Base-by-base conservation (phyloP, 2,797 vertebrate genomes). In the Telmatherina bonti region DNA sequence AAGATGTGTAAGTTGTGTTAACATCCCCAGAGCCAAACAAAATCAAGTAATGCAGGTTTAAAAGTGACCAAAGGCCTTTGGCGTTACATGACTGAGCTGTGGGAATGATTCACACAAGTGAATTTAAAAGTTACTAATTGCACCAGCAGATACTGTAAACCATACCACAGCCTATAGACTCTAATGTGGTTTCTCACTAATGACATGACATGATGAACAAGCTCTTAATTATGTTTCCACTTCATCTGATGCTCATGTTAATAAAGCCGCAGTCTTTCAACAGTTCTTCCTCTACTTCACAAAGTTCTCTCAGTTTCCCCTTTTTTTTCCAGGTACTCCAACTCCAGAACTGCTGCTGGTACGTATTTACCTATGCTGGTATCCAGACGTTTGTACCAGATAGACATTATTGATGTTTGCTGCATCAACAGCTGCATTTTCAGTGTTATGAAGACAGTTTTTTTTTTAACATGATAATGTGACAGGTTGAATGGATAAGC, bases 121-220 rank as follows among this genome's bases (percentile, higher is more conserved):
- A 33, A 18, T 29, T 24, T 70, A 12, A 59, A 31, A 67, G 33
- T 54, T 54, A 55, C 45, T 33, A 52, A 61, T 7, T 54, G 20
- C 62, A 69, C 47, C 36, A 62, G 9, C 38, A 33, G 45, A 62
- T 33, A 51, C 30, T 70, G 29, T 36, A 29, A 70, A 72, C 27
- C 29, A 67, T 43, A 31, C 66, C 15, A 35, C 30, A 35, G 18
- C 22, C 24, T 35, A 13, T 7, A 26, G 59, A 38, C n/a, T 56
- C 22, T 15, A 36, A 15, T 56, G n/a, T 26, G 54, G 51, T 30
- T 60, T 70, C 29, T 58, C n/a, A n/a, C 20, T 45, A n/a, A 54
- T 49, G 27, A 30, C 10, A 64, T 62, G 49, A 27, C 12, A 47
- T 7, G 6, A 36, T 43, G 36, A 20, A 61, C 5, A n/a, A 65